Conservation (phyloP, 2,888 invertebrate species). For the Capitulum mitella region DNA sequence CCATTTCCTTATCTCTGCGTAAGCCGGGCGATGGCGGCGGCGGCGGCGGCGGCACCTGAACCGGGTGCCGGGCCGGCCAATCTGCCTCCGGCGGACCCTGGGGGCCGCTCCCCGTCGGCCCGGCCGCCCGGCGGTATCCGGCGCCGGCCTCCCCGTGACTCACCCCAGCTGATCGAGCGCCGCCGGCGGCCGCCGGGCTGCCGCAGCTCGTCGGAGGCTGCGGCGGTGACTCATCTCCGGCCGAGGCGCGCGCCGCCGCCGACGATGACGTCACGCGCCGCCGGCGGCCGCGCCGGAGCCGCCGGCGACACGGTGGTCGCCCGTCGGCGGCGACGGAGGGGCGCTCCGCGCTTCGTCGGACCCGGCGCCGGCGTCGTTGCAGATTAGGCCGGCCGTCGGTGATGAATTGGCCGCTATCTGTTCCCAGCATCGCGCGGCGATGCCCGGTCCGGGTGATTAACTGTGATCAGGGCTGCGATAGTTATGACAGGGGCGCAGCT, state of each 20-base stretch:
- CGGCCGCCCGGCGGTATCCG: not conserved
- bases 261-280: not conserved
- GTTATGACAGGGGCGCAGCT: not conserved
- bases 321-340: not conserved
- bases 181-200: not conserved
- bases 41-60: not conserved
- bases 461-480: not conserved
- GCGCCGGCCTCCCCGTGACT: not conserved
- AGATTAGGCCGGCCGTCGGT: not conserved
- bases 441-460: not conserved
- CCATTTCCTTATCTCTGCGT: not conserved
- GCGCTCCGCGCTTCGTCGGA: not conserved
- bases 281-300: not conserved
- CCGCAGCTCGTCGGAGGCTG: constrained; percentile 9
- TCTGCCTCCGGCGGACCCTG: not conserved
- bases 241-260: not conserved
- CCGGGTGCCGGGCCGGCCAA: no score
- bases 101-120: not conserved
- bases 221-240: not conserved
- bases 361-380: not conserved
- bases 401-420: not conserved
- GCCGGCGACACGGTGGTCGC: not conserved
- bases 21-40: not conserved
- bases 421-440: not conserved
- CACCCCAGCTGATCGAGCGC: constrained; percentile 1